Percentiles rank a stretch among this genome's conserved stretches.
phyloP scores from a whole-genome alignment of 2,888 invertebrate genomes.

The Dasysyrphus albostriatus region DNA sequence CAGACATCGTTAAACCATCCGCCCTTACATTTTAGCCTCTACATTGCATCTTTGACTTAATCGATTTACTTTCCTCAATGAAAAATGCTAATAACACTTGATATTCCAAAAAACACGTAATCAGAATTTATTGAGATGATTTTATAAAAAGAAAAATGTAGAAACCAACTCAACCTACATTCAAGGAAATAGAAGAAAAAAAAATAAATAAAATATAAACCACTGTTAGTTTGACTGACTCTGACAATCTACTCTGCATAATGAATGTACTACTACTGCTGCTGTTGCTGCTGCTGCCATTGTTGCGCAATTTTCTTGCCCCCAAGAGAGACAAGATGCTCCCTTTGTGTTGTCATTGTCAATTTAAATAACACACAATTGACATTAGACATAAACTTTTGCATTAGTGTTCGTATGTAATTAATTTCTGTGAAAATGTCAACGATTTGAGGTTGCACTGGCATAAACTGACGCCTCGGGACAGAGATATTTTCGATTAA shows the following conservation, averaged over 20 bases:
- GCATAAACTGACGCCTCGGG: too few species aligned
- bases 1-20: too few species aligned
- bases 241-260: conserved; percentile 38
- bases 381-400: conserved; percentile 49
- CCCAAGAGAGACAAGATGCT: conserved; percentile 24
- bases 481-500: too few species aligned
- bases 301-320: conserved; percentile 40
- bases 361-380: conserved; percentile 49
- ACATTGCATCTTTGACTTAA: background rate
- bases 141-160: too few species aligned
- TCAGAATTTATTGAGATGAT: background rate
- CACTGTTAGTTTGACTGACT: conserved; percentile 1
- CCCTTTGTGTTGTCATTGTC: conserved; percentile 36
- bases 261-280: conserved; percentile 37
- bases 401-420: conserved; percentile 42
- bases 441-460: conserved; percentile 12
- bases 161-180: conserved; percentile 22
- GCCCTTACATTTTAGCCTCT: too few species aligned
- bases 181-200: background rate
- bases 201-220: conserved; percentile 4
- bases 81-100: background rate
- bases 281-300: background rate
- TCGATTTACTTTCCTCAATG: background rate
- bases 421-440: conserved; percentile 35
- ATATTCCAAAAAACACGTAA: background rate